Evolutionary conservation across 2,888 invertebrate species (phyloP).

Genomic region (Hemicrepidius hirtus): DNA sequence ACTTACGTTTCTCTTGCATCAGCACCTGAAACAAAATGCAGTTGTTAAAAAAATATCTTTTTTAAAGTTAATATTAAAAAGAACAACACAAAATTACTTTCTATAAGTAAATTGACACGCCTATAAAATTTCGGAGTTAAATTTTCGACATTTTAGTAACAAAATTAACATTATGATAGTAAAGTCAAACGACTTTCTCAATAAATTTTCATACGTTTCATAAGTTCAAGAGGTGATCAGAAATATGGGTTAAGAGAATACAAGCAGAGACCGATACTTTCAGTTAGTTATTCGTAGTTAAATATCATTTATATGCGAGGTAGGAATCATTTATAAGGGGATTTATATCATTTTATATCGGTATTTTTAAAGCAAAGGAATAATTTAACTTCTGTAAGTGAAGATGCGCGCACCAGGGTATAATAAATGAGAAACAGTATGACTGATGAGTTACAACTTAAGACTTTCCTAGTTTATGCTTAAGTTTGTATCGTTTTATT

Average conservation of each 20-base stretch:
- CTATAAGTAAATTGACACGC: too few relatives aligned
- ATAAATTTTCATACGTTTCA: slow-evolving; percentile 33
- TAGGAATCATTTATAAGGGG: slow-evolving; percentile 49
- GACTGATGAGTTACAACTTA: slow-evolving; percentile 44
- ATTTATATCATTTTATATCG: slow-evolving; percentile 52
- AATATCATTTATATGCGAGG: slow-evolving; percentile 44
- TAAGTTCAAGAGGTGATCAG: slow-evolving; percentile 48
- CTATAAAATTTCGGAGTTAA: too few relatives aligned
- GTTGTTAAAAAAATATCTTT: too few relatives aligned
- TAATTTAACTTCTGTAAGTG: slow-evolving; percentile 54
- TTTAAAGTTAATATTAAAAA: too few relatives aligned
- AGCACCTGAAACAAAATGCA: too few relatives aligned
- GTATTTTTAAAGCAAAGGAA: slow-evolving; percentile 42
- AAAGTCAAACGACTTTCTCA: slow-evolving; percentile 33
- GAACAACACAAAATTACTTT: too few relatives aligned
- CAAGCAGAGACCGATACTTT: slow-evolving; percentile 34
- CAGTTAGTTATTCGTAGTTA: slow-evolving; percentile 44
- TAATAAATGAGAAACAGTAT: slow-evolving; percentile 44
- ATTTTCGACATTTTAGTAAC: slow-evolving; percentile 13
- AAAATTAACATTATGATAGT: slow-evolving; percentile 15
- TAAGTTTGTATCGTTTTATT: slow-evolving; percentile 20
- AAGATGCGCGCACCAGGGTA: slow-evolving; percentile 50
- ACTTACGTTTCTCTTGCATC: too few relatives aligned
- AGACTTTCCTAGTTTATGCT: slow-evolving; percentile 34
- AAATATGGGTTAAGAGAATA: slow-evolving; percentile 45